Evolutionary conservation across 1,140 invertebrate genomes (phyloP), one percentile per base, ranked within the genome.

Genomic region (Formica selysi): DNA sequence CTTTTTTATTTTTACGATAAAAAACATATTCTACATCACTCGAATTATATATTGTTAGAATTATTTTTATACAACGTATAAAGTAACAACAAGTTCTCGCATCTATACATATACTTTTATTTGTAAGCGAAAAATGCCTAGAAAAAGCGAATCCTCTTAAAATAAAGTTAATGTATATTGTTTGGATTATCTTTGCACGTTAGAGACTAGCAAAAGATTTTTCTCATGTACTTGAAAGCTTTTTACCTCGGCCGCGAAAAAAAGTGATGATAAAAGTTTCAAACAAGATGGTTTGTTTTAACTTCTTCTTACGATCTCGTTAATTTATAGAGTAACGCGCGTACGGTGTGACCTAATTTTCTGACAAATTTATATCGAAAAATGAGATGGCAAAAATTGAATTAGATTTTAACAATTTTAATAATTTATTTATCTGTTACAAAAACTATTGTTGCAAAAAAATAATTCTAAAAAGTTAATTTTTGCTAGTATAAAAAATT

Each of bases 201-300:
- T 54, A 62, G 73, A 5, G 44, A 5, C 32, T 36, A 83, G 41
- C 68, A 32, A 73, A 19, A 61, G 54, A 36, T 83, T 74, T 73
- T 83, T 74, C 68, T 19, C 79, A 48, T 48, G 62, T 41, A 74
- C 79, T 61, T 71, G 38, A 44, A 13, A 61, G 67, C 54, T 83
- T 73, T 59, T 83, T 83, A 44, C 29, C 62, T 44, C 13, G 26
- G 19, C 2, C 32, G 68, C 48, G 68, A 61, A n/a, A 83, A 64
- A 48, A 83, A 83, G 11, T 36, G 51, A 68, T 71, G 79, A 74
- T 41, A 73, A 83, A 80, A 80, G 78, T 83, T 83, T 62, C 29
- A 73, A 74, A 61, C 67, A 80, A 29, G 62, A 81, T 59, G 11
- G 79, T 83, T 61, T 83, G n/a, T 83, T 83, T 83, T 83, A 83